Conservation (phyloP, 2,888 invertebrate species). For the Limnephilus auricula region DNA sequence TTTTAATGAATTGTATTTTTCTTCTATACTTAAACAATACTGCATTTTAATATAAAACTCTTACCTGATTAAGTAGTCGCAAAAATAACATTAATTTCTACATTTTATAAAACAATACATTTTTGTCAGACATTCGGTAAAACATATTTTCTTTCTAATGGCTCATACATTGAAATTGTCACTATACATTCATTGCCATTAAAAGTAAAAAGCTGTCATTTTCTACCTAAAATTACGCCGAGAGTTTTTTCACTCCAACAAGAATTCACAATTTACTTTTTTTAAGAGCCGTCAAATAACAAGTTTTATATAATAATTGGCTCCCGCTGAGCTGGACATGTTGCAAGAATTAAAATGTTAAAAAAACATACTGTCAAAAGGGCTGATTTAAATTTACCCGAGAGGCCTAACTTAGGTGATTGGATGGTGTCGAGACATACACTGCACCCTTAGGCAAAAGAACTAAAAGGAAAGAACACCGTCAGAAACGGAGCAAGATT, state of each 20-base stretch:
- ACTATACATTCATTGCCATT: background rate
- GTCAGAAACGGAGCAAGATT: background rate
- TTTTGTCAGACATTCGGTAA: background rate
- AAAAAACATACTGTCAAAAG: background rate
- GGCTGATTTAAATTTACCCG: background rate
- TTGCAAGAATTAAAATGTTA: too few relatives aligned
- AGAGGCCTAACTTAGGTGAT: background rate
- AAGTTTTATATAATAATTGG: too few relatives aligned
- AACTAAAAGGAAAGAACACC: too few relatives aligned
- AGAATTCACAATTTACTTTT: background rate
- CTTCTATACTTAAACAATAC: background rate
- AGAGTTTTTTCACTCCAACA: background rate
- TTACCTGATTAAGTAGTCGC: background rate
- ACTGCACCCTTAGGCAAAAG: too few relatives aligned
- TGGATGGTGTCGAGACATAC: too few relatives aligned
- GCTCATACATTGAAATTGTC: too few relatives aligned
- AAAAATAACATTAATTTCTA: background rate
- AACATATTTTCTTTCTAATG: background rate
- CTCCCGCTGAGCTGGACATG: too few relatives aligned
- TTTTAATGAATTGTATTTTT: background rate
- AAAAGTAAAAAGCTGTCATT: background rate
- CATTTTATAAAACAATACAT: background rate
- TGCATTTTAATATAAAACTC: background rate
- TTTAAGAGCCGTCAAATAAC: background rate
- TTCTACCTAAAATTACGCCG: background rate